Evolutionary conservation across 2,797 vertebrate genomes (phyloP), one percentile per base, ranked within the genome.

Genomic region (Takifugu rubripes): DNA sequence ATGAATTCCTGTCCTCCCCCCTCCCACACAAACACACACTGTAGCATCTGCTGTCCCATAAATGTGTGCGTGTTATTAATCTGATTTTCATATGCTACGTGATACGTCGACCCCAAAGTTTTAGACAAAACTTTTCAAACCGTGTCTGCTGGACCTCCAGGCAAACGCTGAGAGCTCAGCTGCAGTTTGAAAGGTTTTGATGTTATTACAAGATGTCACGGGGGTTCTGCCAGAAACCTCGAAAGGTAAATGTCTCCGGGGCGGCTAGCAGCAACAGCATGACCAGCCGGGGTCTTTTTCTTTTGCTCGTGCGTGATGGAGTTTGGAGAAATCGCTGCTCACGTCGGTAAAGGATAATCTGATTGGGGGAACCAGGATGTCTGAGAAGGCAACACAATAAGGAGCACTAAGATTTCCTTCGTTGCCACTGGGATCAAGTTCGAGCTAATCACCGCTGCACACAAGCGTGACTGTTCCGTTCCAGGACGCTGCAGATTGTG

Each of bases 401-500:
- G 68, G 69, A 70, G 61, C 73, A 66, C 43, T 73, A 77, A 72
- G 77, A 65, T 73, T 75, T 79, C 70, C 79, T 65, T 70, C 66
- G 54, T 78, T 75, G 81, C 83, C 82, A 62, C 74, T 46, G 68
- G 85, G 78, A 83, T 86, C 81, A 81, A 78, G 86, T 90, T 89
- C 79, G 81, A 86, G 84, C 85, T 90, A 87, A 90, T 88, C 86
- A 86, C 72, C 77, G 75, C 81, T 87, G 86, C 88, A 90, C 86
- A 89, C 78, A 88, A 82, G 81, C 85, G 79, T 88, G 88, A 90
- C 88, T 88, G 89, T 88, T 88, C 85, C 79, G 83, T 87, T 88
- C 83, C 85, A 87, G 75, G 74, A 82, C 67, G 81, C 76, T 85
- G 84, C 68, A 84, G 74, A 79, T 64, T 21, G 31, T 21, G 21